Conservation (phyloP, 1,140 invertebrate genomes). For the Sarcophaga peregrina region DNA sequence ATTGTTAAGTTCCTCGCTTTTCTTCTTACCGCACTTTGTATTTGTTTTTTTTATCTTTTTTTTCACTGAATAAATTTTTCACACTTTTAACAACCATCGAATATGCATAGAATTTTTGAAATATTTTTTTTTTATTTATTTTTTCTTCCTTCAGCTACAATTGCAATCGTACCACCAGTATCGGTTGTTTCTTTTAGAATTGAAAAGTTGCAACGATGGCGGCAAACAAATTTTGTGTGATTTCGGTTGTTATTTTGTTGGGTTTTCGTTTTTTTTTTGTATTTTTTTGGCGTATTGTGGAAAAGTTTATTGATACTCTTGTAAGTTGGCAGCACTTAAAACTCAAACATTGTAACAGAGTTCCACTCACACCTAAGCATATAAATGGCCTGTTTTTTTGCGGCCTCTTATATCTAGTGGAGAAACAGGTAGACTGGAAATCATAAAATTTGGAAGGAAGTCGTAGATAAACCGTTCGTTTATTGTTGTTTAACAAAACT, state of each 20-base stretch:
- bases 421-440: no score
- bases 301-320: neutral
- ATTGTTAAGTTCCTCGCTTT: neutral
- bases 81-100: constrained; percentile 14
- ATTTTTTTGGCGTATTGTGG: neutral
- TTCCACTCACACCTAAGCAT: neutral
- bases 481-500: no score
- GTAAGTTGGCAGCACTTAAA: neutral
- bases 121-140: neutral
- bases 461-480: no score
- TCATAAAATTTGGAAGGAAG: no score
- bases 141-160: no score
- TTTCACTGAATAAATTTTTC: constrained; percentile 5
- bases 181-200: neutral
- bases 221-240: constrained; percentile 5
- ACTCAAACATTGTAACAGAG: neutral
- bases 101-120: constrained; percentile 4
- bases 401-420: no score
- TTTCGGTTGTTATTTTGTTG: neutral
- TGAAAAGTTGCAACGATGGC: neutral
- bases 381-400: neutral
- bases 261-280: neutral
- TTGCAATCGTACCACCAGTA: no score
- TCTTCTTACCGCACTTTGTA: neutral
- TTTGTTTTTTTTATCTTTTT: neutral